Evolutionary conservation across 2,888 invertebrate species (phyloP).

Genomic region (Xestia ashworthii): DNA sequence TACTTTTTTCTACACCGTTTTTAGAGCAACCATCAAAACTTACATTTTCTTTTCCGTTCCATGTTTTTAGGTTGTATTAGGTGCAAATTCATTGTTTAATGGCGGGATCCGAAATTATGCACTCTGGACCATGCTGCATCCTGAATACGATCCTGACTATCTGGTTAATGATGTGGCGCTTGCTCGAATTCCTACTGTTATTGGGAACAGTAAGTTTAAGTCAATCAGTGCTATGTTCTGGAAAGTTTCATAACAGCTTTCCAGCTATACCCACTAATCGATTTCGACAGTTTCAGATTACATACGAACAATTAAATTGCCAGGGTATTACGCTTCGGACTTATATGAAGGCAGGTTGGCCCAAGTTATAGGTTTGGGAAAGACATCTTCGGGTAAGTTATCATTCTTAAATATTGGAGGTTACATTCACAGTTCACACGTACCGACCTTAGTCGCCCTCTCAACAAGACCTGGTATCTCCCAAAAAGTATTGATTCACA

Average conservation of each 20-base stretch:
- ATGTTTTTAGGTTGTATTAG: slow-evolving; percentile 5
- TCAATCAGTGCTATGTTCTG: not conserved
- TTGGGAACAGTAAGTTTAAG: not conserved
- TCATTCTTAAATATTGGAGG: not conserved
- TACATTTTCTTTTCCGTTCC: not conserved
- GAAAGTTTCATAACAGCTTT: not conserved
- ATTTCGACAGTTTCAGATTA: slow-evolving; percentile 10
- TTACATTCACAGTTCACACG: not conserved
- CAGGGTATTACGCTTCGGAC: not conserved
- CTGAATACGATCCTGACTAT: slow-evolving; percentile 7
- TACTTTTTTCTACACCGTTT: not conserved
- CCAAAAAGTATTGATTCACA: not conserved
- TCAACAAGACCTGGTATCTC: not conserved
- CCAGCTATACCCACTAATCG: not conserved
- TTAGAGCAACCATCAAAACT: not conserved
- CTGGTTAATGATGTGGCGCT: slow-evolving; percentile 13
- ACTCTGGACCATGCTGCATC: slow-evolving; percentile 10
- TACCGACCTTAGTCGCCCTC: not conserved
- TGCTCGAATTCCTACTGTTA: slow-evolving; percentile 9
- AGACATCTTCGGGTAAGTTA: slow-evolving; percentile 4
- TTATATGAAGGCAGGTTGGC: not conserved
- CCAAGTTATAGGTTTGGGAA: slow-evolving; percentile 3
- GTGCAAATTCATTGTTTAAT: not conserved
- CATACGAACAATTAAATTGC: not conserved
- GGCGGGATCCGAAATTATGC: not conserved